Base-by-base conservation (phyloP, 2,113 vertebrate genomes). In the Grantiella picta region DNA sequence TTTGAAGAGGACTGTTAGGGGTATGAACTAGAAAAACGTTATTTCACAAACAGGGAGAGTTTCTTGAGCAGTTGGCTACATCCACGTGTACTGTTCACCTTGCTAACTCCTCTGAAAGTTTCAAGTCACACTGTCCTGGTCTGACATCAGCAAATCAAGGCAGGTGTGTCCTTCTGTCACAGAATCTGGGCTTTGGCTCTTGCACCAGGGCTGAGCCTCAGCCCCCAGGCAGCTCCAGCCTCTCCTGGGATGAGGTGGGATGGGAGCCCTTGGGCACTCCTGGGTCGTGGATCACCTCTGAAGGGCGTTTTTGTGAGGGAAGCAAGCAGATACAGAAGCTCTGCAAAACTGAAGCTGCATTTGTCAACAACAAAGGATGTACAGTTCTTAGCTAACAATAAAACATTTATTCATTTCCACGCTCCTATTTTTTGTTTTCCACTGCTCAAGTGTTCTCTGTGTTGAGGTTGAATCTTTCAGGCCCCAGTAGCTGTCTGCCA, bases 401-500 rank as follows among this genome's bases (percentile, higher is more conserved):
- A 57, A 73, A 70, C 69, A 21, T 35, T 29, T 61, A 57, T 92
- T 86, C 3, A 4, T 91, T 84, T 78, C 64, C 12, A 5, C 56
- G 56, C 65, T 82, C 35, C 38, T 85, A 2, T 25, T 42, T 92
- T 86, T 89, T 92, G 82, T 76, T 86, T 95, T 92, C 11, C 24
- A 24, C 52, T 92, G 60, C 33, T 89, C 38, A 42, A 70, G 47
- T 56, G 60, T 38, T 89, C 72, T 95, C 61, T 96, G 82, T 92
- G 80, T 56, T 81, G 56, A 86, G 83, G 52, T n/a, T 86, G 83
- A 71, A 56, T 70, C 69, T 82, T 76, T 40, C 35, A 56, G 80
- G 72, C 56, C 35, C 21, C 56, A 40, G 80, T 59, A 90, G 68
- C 42, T 15, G 40, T 82, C 56, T 92, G 45, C 60, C 54, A 84